Base-by-base conservation (phyloP, 2,113 vertebrate species). In the Scophthalmus maximus region DNA sequence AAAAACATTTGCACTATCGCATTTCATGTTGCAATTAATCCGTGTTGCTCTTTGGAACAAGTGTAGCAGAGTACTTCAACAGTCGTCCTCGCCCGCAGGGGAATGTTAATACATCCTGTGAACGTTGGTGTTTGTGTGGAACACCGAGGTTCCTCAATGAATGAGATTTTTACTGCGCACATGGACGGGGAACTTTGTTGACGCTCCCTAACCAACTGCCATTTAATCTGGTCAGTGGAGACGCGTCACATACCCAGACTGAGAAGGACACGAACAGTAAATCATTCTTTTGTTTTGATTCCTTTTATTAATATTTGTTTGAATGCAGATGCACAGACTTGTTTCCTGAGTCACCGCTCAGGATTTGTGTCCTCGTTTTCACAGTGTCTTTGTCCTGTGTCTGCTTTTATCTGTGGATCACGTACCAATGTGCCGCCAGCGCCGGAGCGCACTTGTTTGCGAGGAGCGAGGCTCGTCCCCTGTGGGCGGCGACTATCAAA, bases 401-500 rank as follows among this genome's bases (percentile, higher is more conserved):
- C 20, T n/a, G 6, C 9, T 6, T 49, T 10, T n/a, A 11, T 49
- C 46, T 23, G 30, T 32, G 30, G 30, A 32, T 32, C 8, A 32
- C 1, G 5, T 18, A 46, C 0, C 3, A 22, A 10, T 50, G 10
- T 12, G 42, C 5, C 14, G n/a, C n/a, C n/a, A n/a, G n/a, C n/a
- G n/a, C n/a, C n/a, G n/a, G 7, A 51, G 42, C 5, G 47, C 64
- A 30, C 72, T 82, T 79, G 74, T 83, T 88, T 81, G 25, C 12
- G 10, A 57, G 82, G 58, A 67, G 66, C 50, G 4, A 1, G 9
- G 67, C 55, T 2, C 3, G 57, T 76, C 83, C 81, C 83, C 69
- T 29, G 79, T 50, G 79, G 73, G 79, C 47, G 68, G 84, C 29
- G 36, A 67, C 84, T 47, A 76, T 87, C 72, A 78, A 88, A 87